Evolutionary conservation across 2,113 vertebrate species (phyloP).

Genomic region (Callipepla californica): DNA sequence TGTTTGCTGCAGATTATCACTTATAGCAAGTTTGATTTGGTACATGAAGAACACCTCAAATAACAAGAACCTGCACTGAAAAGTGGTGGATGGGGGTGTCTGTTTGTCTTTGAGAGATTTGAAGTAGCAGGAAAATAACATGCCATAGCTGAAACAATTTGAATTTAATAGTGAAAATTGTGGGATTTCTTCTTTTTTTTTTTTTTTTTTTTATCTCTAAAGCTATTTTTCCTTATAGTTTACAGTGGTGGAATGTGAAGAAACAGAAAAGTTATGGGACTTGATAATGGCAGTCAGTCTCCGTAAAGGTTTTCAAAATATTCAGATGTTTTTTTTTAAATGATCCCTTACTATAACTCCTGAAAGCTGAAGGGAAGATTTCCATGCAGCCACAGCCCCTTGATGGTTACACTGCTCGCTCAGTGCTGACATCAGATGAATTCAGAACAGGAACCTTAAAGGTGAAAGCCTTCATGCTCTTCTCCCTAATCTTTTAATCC

Average conservation of each 20-base stretch:
- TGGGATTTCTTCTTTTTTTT: background rate
- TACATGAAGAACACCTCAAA: background rate
- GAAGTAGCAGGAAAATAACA: background rate
- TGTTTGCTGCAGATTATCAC: background rate
- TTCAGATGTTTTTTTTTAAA: background rate
- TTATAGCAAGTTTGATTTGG: background rate
- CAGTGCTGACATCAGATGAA: conserved; percentile 13
- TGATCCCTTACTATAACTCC: background rate
- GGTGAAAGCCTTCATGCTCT: conserved; percentile 36
- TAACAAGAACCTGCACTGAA: background rate
- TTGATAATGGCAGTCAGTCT: background rate
- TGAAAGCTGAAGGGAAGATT: conserved; percentile 4
- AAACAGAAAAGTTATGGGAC: background rate
- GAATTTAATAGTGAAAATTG: background rate
- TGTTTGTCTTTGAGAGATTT: background rate
- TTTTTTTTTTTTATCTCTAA: background rate
- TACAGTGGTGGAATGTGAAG: background rate
- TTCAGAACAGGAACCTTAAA: conserved; percentile 37
- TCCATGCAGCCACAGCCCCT: background rate
- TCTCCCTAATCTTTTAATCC: conserved; percentile 57
- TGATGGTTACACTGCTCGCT: background rate
- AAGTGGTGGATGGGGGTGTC: background rate
- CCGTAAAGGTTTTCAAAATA: background rate
- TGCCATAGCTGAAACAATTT: background rate
- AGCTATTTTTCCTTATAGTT: background rate